phyloP scores from a whole-genome alignment of 2,113 vertebrate genomes.

The Tonatia bakeri region DNA sequence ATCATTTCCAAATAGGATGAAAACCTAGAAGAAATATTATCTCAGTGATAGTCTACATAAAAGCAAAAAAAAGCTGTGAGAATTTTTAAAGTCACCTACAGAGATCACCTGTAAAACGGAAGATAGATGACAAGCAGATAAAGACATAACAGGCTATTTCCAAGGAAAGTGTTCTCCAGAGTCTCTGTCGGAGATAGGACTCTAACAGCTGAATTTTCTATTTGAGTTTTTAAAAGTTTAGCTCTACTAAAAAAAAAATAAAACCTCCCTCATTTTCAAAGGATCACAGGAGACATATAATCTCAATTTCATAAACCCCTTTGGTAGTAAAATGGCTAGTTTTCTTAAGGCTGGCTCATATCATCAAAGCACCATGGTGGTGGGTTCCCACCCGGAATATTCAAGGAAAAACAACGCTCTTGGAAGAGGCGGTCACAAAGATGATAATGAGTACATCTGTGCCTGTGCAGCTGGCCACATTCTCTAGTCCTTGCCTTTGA shows the following conservation, averaged over 20 bases:
- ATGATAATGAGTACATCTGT: background rate
- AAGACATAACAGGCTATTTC: slow-evolving; percentile 1
- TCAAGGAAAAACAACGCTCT: background rate
- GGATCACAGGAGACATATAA: background rate
- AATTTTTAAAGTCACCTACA: background rate
- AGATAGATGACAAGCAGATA: slow-evolving; percentile 11
- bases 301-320: background rate
- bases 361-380: background rate
- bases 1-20: slow-evolving; percentile 33
- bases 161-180: background rate
- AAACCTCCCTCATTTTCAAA: background rate
- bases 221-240: slow-evolving; percentile 40
- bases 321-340: background rate
- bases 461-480: background rate
- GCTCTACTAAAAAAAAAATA: slow-evolving; percentile 2
- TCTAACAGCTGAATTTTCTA: slow-evolving; percentile 31
- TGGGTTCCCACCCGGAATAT: background rate
- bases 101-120: slow-evolving; percentile 40
- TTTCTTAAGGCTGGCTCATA: background rate
- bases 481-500: background rate
- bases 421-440: background rate
- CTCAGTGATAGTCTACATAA: slow-evolving; percentile 12
- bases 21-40: slow-evolving; percentile 47
- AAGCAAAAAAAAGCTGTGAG: background rate
- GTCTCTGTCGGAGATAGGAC: slow-evolving; percentile 8